These are phyloP conservation scores for Hypotaenidia okinawae DNA, from an alignment of 2,797 vertebrate species.

Conservation along the genomic window DNA sequence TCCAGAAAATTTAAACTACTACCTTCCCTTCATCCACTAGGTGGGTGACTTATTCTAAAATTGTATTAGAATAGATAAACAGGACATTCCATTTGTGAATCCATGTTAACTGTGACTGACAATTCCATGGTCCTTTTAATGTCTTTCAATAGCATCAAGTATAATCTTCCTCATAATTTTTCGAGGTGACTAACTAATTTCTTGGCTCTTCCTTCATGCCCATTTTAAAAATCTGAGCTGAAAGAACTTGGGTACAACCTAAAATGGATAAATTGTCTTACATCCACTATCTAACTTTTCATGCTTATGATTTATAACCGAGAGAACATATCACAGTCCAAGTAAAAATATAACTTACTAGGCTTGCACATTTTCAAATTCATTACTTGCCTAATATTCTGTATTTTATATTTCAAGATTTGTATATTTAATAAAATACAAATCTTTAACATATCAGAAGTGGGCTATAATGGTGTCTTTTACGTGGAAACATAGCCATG, in stretches of 20 bases:
- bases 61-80: background rate
- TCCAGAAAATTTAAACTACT: no score
- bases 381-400: background rate
- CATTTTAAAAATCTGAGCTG: background rate
- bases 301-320: background rate
- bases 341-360: background rate
- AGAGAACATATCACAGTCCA: background rate
- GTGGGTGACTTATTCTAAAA: no score
- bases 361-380: rapidly evolving
- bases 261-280: background rate
- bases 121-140: background rate
- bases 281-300: background rate
- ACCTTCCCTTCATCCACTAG: no score
- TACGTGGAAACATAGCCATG: background rate
- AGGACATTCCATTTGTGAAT: background rate
- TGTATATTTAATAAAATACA: background rate
- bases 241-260: background rate
- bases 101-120: background rate
- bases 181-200: background rate
- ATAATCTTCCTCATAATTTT: background rate
- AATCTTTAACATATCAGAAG: background rate
- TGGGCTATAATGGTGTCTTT: background rate
- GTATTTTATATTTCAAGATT: background rate
- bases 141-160: background rate
- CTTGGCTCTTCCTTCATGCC: background rate